Base-by-base conservation (phyloP, 2,888 invertebrate species). In the Diloba caeruleocephala region DNA sequence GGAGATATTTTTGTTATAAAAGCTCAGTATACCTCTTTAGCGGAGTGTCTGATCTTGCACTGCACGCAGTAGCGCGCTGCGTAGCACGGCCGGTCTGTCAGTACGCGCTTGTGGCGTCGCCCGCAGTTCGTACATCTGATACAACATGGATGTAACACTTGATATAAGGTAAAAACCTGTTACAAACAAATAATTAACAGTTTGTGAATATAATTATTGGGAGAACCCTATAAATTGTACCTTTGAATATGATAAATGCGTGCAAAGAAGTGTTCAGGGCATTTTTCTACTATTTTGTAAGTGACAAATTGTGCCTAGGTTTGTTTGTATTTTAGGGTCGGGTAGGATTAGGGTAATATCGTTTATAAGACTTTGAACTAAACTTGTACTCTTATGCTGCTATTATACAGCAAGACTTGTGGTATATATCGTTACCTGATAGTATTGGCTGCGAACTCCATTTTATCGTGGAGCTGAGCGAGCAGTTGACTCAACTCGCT, bases 371-470 rank as follows among this genome's bases (percentile, higher is more conserved):
- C n/a, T n/a, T n/a, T n/a, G n/a, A n/a, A n/a, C n/a, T n/a, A n/a
- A n/a, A n/a, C n/a, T n/a, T n/a, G n/a, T n/a, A n/a, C n/a, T n/a
- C n/a, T n/a, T n/a, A n/a, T n/a, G n/a, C n/a, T n/a, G n/a, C n/a
- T n/a, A n/a, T n/a, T n/a, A n/a, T 23, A 6, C 6, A 6, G 4
- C 12, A 12, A 10, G 4, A 28, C 10, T 12, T 28, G 2, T 12
- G 2, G 3, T 7, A 21, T 5, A 21, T 21, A 21, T 1, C 5
- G 17, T 37, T 67, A 90, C 90, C 91, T 81, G 67, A 99, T 98
- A 66, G 98, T 98, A 89, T 98, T 98, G 55, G 98, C 97, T 25
- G 98, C 98, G 89, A 98, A 97, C 86, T 98, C 98, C 94, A 98
- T 97, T 93, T 98, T 98, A 84, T 97, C 97, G 85, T 98, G 98